phyloP scores from a whole-genome alignment of 1,140 invertebrate species.

The Zaprionus camerounensis region DNA sequence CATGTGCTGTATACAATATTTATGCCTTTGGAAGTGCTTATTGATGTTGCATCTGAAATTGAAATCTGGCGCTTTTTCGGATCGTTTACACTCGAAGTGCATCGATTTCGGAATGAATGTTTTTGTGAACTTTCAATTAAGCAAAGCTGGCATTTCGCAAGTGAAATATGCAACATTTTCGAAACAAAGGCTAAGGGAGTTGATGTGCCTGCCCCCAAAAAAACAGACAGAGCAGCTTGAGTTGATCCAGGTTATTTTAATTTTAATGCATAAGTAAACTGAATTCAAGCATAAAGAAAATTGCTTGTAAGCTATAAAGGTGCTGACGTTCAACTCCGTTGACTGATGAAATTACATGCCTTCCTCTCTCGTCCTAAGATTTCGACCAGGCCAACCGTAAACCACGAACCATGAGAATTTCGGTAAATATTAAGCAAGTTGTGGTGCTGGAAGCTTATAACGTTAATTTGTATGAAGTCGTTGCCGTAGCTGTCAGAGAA shows the following conservation, averaged over 20 bases:
- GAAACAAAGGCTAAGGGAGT: not conserved
- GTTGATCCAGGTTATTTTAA: conserved; percentile 46
- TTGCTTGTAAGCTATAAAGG: conserved; percentile 64
- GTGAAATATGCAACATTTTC: conserved; percentile 24
- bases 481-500: not conserved
- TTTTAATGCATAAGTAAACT: conserved; percentile 74
- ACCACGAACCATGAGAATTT: conserved; percentile 16
- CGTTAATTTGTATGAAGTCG: conserved; percentile 2
- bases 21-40: conserved; percentile 75
- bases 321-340: not conserved
- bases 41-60: conserved; percentile 81
- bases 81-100: conserved; percentile 36
- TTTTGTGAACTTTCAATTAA: conserved; percentile 72
- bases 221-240: not conserved
- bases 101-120: conserved; percentile 52
- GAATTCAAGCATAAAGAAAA: conserved; percentile 77
- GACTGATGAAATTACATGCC: not conserved
- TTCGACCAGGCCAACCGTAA: not conserved
- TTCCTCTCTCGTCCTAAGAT: not conserved
- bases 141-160: conserved; percentile 57
- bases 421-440: too few species aligned
- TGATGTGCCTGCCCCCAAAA: not conserved
- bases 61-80: conserved; percentile 57
- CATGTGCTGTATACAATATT: conserved; percentile 65
- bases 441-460: not conserved